These are phyloP conservation scores for Heterocephalus glaber DNA, from an alignment of 2,113 vertebrate species.

Conservation along the genomic window DNA sequence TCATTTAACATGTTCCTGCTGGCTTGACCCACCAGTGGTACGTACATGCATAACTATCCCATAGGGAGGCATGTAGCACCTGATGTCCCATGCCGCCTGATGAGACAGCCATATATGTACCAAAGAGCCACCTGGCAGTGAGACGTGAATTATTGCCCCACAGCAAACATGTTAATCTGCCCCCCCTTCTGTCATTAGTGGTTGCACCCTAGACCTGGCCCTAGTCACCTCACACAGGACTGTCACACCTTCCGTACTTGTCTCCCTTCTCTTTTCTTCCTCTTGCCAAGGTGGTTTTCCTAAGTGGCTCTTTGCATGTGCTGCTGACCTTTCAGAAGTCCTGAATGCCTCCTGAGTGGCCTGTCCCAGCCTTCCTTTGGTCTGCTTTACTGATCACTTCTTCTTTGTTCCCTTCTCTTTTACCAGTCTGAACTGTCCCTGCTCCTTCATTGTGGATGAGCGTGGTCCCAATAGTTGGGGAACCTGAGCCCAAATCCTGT, in stretches of 20 bases:
- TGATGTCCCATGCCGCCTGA: background rate
- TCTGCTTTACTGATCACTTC: background rate
- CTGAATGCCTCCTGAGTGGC: background rate
- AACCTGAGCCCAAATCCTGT: background rate
- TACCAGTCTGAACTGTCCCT: background rate
- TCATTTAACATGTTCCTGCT: background rate
- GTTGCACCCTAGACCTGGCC: background rate
- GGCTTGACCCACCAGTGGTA: background rate
- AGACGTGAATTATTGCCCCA: background rate
- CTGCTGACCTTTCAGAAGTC: background rate
- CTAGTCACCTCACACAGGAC: background rate
- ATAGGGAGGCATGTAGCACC: background rate
- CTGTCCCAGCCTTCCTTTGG: background rate
- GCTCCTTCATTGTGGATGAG: background rate
- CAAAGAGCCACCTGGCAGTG: background rate
- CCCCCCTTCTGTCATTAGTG: background rate
- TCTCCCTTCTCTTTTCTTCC: background rate
- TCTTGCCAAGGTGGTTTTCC: background rate
- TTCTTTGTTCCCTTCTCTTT: background rate
- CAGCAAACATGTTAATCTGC: background rate
- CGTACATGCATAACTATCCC: background rate
- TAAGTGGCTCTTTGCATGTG: background rate
- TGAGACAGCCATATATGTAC: background rate
- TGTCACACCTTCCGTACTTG: background rate
- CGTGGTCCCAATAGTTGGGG: background rate